Conservation (phyloP, 2,888 invertebrate species). For the Yponomeuta cagnagella region DNA sequence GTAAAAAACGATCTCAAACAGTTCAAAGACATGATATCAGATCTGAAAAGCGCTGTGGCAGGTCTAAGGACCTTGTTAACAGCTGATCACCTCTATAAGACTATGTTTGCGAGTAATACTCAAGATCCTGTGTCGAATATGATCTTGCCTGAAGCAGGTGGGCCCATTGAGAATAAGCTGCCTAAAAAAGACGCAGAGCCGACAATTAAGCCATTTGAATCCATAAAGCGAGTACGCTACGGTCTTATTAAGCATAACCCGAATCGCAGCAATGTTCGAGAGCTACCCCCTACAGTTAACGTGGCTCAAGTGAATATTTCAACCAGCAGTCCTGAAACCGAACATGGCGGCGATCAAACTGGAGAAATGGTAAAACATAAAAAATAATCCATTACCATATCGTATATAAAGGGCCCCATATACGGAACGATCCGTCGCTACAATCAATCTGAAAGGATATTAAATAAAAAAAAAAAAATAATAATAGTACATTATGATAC, state of each 20-base stretch:
- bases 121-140: not conserved
- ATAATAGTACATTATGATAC: too few species aligned
- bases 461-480: too few species aligned
- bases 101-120: not conserved
- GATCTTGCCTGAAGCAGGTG: not conserved
- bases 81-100: constrained; percentile 11
- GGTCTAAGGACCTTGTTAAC: not conserved
- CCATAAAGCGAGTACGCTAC: not conserved
- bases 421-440: too few species aligned
- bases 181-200: not conserved
- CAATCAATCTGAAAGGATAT: too few species aligned
- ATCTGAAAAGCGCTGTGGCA: not conserved
- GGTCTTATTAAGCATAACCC: constrained; percentile 12
- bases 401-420: too few species aligned
- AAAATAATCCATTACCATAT: not conserved
- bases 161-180: not conserved
- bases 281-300: not conserved
- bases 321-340: constrained; percentile 5
- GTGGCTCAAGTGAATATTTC: not conserved
- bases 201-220: not conserved
- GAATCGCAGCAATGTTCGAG: not conserved
- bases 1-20: constrained; percentile 6
- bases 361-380: not conserved
- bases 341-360: not conserved
- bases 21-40: constrained; percentile 1